Evolutionary conservation across 2,113 vertebrate genomes (phyloP).

Genomic region (Podarcis muralis): DNA sequence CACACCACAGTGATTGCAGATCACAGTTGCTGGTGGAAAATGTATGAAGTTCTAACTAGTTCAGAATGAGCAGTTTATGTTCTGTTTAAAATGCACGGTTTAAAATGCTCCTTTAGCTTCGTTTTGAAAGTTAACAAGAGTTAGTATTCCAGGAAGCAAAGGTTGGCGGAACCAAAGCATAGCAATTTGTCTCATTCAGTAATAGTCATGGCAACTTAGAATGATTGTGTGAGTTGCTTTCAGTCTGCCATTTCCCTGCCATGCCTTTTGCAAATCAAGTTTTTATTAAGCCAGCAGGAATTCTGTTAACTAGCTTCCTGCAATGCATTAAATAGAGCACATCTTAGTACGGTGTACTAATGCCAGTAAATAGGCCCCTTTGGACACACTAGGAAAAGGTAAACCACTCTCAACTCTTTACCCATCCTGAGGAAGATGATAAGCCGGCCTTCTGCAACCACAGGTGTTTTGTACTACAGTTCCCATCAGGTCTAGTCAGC

Average conservation of each 20-base stretch:
- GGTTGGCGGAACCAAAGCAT: background rate
- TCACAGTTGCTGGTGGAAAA: background rate
- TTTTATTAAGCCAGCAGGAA: background rate
- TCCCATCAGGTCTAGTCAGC: no score
- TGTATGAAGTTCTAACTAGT: background rate
- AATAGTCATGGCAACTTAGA: slow-evolving; percentile 12
- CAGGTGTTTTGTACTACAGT: no score
- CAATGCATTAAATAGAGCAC: slow-evolving; percentile 7
- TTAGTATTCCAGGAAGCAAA: slow-evolving; percentile 21
- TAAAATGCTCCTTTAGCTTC: slow-evolving; percentile 36
- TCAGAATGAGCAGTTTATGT: background rate
- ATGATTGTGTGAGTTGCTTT: background rate
- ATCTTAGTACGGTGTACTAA: rapidly evolving
- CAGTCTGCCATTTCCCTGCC: background rate
- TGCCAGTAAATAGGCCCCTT: rapidly evolving
- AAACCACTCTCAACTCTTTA: background rate
- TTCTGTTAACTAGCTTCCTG: slow-evolving; percentile 13
- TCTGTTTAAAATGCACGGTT: slow-evolving; percentile 11
- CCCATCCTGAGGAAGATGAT: rapidly evolving
- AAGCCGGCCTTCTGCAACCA: background rate
- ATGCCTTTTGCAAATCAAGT: background rate
- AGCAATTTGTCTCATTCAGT: background rate
- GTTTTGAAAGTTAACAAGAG: slow-evolving; percentile 38
- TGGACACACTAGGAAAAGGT: background rate
- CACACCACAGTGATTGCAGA: background rate